Percentiles rank a stretch among this genome's conserved stretches.
Conservation (phyloP, 2,113 vertebrate genomes). For the Pholis gunnellus region DNA sequence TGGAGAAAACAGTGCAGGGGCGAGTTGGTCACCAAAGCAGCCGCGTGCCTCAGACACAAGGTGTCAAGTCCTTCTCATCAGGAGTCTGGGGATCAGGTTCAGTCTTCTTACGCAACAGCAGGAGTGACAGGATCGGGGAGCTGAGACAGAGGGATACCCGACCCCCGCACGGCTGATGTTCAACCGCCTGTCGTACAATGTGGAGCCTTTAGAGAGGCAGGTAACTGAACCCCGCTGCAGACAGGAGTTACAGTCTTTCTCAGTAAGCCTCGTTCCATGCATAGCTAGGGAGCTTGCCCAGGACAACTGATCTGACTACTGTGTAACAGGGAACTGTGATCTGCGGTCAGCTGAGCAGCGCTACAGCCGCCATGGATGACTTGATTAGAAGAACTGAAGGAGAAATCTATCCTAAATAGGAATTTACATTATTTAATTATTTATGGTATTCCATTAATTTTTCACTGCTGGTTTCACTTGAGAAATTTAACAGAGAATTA, state of each 20-base stretch:
- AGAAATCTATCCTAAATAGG: neutral
- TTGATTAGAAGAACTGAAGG: neutral
- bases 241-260: slow-evolving; percentile 40
- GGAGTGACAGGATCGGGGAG: slow-evolving; percentile 43
- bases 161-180: slow-evolving; percentile 31
- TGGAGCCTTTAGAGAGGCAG: slow-evolving; percentile 49
- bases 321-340: slow-evolving; percentile 44
- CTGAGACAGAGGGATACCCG: slow-evolving; percentile 56
- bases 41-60: slow-evolving; percentile 18
- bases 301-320: slow-evolving; percentile 53
- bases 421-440: neutral
- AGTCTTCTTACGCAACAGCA: slow-evolving; percentile 57
- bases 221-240: slow-evolving; percentile 63
- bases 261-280: slow-evolving; percentile 32
- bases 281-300: slow-evolving; percentile 2
- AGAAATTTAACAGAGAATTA: neutral
- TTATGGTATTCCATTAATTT: neutral
- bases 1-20: slow-evolving; percentile 18
- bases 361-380: neutral
- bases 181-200: slow-evolving; percentile 46
- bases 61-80: slow-evolving; percentile 59
- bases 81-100: slow-evolving; percentile 58
- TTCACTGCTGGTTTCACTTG: neutral
- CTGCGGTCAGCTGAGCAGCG: slow-evolving; percentile 27
- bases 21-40: slow-evolving; percentile 22